Base-by-base conservation (phyloP, 2,797 vertebrate genomes). In the Tympanoctomys barrerae region DNA sequence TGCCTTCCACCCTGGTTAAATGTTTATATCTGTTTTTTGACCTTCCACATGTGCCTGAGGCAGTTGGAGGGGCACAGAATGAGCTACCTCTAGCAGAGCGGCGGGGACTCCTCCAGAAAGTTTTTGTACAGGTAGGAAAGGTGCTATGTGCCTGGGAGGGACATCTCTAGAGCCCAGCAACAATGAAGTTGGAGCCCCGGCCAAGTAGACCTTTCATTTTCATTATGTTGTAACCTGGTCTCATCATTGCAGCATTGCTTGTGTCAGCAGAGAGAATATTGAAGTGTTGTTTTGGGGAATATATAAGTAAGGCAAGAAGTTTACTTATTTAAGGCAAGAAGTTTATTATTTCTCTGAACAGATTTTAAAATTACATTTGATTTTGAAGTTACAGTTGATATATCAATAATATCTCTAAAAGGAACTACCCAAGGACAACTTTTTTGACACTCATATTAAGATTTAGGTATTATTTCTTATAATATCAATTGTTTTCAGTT, bases 21-120 rank as follows among this genome's bases (percentile, higher is more conserved):
- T 99, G 99, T 97, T 99, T 99, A 2, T 99, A 99, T 98, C 99
- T 99, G 98, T 99, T 99, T 99, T 99, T 99, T 96, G 99, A 99
- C 99, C 99, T 99, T 98, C 99, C 99, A 95, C 99, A 99, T 98
- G 99, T 99, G 99, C 99, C 99, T 77, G 99, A 99, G 98, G 99
- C 99, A 78, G 99, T 99, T 31, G 98, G 98, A 87, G 99, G 98
- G 96, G 99, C 99, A 94, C 99, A 98, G 99, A 99, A 99, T 2
- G 99, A 99, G 95, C 98, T 99, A 96, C 99, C 99, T 89, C 98
- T 99, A 97, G 99, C 99, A 1, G 99, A 99, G 97, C 99, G 99
- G 92, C 98, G 99, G 81, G 99, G 98, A 1, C 98, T 99, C 10
- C 99, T 99, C 36, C 99, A 99, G 98, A 99, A 99, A 98, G 99